Conservation (phyloP, 2,797 vertebrate genomes). For the Anisognathus igniventris region DNA sequence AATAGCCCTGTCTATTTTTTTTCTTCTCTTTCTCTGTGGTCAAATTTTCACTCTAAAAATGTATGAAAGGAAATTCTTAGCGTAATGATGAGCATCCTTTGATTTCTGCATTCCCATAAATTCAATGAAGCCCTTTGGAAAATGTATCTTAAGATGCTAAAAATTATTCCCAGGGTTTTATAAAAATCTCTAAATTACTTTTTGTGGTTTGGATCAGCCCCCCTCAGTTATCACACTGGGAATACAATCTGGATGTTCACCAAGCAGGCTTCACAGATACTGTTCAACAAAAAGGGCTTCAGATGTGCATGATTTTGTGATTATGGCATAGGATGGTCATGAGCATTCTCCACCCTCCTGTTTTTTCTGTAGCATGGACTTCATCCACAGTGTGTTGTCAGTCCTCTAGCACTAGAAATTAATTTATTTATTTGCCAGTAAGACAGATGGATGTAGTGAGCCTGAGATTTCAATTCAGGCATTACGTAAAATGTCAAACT, state of each 20-base stretch:
- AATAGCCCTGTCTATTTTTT: background rate
- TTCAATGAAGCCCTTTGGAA: background rate
- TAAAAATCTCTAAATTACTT: constrained; percentile 43
- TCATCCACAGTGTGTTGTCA: background rate
- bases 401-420: background rate
- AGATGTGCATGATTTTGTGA: constrained; percentile 44
- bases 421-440: background rate
- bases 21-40: background rate
- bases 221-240: constrained; percentile 1
- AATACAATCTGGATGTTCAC: constrained; percentile 35
- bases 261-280: background rate
- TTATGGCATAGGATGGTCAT: constrained; percentile 21
- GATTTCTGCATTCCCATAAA: background rate
- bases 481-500: background rate
- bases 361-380: constrained; percentile 24
- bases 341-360: constrained; percentile 18
- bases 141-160: constrained; percentile 5
- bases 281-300: constrained; percentile 17
- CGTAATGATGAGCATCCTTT: background rate
- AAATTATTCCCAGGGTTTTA: constrained; percentile 26
- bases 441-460: background rate
- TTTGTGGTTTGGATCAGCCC: constrained; percentile 40
- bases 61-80: background rate
- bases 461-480: background rate
- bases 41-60: background rate